Base-by-base conservation (phyloP, 2,797 vertebrate genomes). In the Oceanodroma leucorhoa region DNA sequence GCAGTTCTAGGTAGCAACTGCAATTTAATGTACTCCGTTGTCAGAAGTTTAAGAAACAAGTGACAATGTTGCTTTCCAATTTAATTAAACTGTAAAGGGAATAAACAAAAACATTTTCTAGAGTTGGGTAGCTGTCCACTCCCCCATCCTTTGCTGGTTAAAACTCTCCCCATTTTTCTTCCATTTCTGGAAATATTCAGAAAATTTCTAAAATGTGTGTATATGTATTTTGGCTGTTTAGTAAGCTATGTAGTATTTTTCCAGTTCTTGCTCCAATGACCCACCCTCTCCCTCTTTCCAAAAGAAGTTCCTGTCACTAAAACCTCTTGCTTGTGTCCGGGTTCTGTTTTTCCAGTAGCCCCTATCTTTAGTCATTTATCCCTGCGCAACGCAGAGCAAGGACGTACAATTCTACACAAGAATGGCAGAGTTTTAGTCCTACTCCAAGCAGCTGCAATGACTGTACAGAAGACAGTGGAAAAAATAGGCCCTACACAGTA, bases 301-400 rank as follows among this genome's bases (percentile, higher is more conserved):
- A 38, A 80, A 80, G 57, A 81, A 69, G 79, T 61, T 94, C 89
- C 96, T 75, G 61, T 87, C 89, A 83, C 69, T 83, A 57, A 89
- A 86, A 50, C 41, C 54, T 84, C 43, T 60, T 78, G 82, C 54
- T 88, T 3, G 0, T 62, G 73, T 53, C 84, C 46, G 53, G 90
- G 67, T 11, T 53, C 36, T 67, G 32, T 14, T 87, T 92, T 66
- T 90, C 82, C 89, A 88, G 64, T 6, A 70, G 71, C 41, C 27
- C 32, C 15, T 57, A 89, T 18, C 78, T 60, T 77, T 21, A 91
- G 50, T 36, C 81, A 86, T 22, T 80, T 64, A 26, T 1, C 17
- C 32, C 61, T 36, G 32, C 1, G 0, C 45, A 50, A 38, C 0
- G 0, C 32, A 62, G 16, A 57, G 60, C 13, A 51, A 66, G 66